phyloP scores from a whole-genome alignment of 2,113 vertebrate species.

The Mellivora capensis region DNA sequence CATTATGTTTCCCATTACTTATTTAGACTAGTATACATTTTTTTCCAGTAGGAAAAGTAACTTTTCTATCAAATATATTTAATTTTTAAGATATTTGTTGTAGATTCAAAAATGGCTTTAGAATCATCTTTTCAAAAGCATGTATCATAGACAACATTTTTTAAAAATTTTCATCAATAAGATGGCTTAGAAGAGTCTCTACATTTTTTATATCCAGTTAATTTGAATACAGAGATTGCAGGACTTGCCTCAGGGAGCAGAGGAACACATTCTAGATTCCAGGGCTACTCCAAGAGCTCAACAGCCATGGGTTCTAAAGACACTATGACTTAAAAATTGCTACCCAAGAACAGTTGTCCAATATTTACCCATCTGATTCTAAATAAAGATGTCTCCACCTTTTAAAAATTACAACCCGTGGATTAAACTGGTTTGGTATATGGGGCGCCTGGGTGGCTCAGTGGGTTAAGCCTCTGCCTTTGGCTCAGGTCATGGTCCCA shows the following conservation, averaged over 20 bases:
- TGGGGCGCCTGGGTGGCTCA: no score
- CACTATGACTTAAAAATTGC: neutral
- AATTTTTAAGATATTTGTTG: neutral
- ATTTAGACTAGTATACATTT: neutral
- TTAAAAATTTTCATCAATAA: neutral
- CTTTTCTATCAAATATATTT: neutral
- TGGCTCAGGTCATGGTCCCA: no score
- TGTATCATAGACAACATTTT: neutral
- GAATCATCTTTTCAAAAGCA: neutral
- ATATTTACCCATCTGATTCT: neutral
- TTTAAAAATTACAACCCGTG: neutral
- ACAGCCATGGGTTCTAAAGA: neutral
- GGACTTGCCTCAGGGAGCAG: neutral
- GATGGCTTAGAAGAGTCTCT: neutral
- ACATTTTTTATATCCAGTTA: neutral
- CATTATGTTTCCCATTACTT: slow-evolving; percentile 40
- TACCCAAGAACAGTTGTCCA: neutral
- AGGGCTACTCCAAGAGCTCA: neutral
- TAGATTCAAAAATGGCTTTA: neutral
- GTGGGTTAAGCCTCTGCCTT: no score
- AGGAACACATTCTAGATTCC: neutral
- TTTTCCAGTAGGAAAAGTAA: slow-evolving; percentile 28
- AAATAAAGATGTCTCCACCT: neutral
- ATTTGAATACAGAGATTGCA: neutral
- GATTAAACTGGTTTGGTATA: neutral